Base-by-base conservation (phyloP, 2,888 invertebrate species). In the Scelioninae gen. 1 region DNA sequence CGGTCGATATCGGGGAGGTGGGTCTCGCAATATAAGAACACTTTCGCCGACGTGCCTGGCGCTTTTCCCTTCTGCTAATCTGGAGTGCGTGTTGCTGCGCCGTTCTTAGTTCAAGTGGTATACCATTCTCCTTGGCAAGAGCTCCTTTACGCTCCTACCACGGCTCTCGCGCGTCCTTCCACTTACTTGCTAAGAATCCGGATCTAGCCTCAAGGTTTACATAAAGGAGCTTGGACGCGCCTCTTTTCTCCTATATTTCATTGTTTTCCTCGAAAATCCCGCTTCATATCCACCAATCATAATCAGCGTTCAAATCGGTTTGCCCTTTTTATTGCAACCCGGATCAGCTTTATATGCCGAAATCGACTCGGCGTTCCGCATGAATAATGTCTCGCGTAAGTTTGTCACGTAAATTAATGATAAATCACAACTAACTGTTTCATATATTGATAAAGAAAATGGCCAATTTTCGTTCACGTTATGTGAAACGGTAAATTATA, bases 151-250 rank as follows among this genome's bases (percentile, higher is more conserved):
- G 63, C 80, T 75, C 65, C 65, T 80, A 82, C 63, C 65, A 53
- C 71, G 49, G 29, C 55, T 53, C 76, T 51, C 77, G 47, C 65
- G 63, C 60, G 66, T 69, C 78, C 72, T 75, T 65, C 38, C 72
- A 68, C 82, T 80, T 51, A 71, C 72, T 76, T 60, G 86, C 82
- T 86, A 88, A 90, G 90, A 91, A 91, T 91, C 91, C 91, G 91
- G 91, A 91, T 91, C 91, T 91, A 88, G 88, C 86, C 89, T 91
- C 90, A 91, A 91, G 91, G 91, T 91, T 91, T 91, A 90, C 88
- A 90, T 90, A 90, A 90, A 91, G 87, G 87, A 90, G 88, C 87
- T 79, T 51, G 77, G 74, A 74, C 72, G 65, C 65, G 58, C 40
- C 66, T 55, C 72, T 71, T 75, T 81, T 84, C 77, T 78, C 53